A percentile compares a stretch with the other conserved stretches of the same genome.
phyloP scores from a whole-genome alignment of 2,888 invertebrate genomes.

The Eucera pruinosa region DNA sequence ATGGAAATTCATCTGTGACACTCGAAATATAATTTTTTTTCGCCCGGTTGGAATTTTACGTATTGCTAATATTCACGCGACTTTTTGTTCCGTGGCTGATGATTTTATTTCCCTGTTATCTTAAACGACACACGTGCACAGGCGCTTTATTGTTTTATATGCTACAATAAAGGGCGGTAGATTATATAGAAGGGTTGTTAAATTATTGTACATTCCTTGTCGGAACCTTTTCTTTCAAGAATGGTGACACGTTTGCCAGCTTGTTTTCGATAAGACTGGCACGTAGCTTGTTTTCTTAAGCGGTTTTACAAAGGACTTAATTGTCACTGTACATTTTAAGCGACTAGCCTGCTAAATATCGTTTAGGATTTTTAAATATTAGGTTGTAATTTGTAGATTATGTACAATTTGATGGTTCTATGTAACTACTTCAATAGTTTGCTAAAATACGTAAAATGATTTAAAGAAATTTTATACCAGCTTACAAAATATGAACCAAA shows the following conservation, averaged over 20 bases:
- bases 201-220: slow-evolving; percentile 2
- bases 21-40: slow-evolving; percentile 21
- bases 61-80: background rate
- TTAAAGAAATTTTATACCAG: background rate
- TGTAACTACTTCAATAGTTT: background rate
- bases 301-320: slow-evolving; percentile 8
- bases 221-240: background rate
- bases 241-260: background rate
- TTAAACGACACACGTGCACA: background rate
- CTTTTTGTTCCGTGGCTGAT: background rate
- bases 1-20: slow-evolving; percentile 29
- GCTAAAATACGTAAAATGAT: background rate
- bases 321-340: slow-evolving; percentile 1
- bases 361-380: too few relatives aligned
- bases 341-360: background rate
- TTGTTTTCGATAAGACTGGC: slow-evolving; percentile 25
- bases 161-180: slow-evolving; percentile 19
- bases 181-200: slow-evolving; percentile 34
- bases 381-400: background rate
- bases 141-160: slow-evolving; percentile 9
- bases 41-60: background rate
- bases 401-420: background rate
- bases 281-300: slow-evolving; percentile 15
- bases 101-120: slow-evolving; percentile 37
- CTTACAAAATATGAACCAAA: background rate